Evolutionary conservation across 2,888 invertebrate species (phyloP).

Genomic region (Imbricaverruca yamaguchii): DNA sequence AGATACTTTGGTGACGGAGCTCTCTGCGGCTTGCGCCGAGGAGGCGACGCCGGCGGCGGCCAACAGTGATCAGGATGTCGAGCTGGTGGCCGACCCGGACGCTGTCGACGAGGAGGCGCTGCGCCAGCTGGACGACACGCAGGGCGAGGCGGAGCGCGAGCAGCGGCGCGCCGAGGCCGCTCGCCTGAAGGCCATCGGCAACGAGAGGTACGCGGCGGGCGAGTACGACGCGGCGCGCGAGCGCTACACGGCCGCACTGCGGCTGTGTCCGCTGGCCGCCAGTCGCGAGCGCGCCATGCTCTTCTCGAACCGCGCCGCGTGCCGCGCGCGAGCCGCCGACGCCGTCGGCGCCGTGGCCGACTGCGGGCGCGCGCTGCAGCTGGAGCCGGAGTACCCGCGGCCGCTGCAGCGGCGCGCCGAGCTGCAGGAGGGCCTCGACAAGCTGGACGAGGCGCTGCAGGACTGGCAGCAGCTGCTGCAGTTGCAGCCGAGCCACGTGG

Average conservation of each 20-base stretch:
- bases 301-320: constrained; percentile 31
- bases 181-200: not conserved
- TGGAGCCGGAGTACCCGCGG: constrained; percentile 79
- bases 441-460: constrained; percentile 76
- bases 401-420: constrained; percentile 71
- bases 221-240: not conserved
- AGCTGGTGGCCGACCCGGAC: constrained; percentile 6
- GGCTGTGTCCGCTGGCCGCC: constrained; percentile 29
- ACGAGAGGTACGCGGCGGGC: not conserved
- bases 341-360: constrained; percentile 39
- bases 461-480: constrained; percentile 78
- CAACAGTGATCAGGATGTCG: not conserved
- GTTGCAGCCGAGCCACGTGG: constrained; percentile 63
- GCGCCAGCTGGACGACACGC: not conserved
- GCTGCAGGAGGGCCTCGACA: constrained; percentile 72
- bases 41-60: not conserved
- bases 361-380: constrained; percentile 72
- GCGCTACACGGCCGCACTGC: constrained; percentile 30
- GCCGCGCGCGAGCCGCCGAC: not conserved
- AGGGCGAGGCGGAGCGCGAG: constrained; percentile 2
- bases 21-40: not conserved
- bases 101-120: constrained; percentile 4
- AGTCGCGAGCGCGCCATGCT: constrained; percentile 30
- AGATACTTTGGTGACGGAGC: too few species aligned
- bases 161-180: not conserved